Conservation (phyloP, 35 echinoderm and acorn worm species). For the Lytechinus variegatus region DNA sequence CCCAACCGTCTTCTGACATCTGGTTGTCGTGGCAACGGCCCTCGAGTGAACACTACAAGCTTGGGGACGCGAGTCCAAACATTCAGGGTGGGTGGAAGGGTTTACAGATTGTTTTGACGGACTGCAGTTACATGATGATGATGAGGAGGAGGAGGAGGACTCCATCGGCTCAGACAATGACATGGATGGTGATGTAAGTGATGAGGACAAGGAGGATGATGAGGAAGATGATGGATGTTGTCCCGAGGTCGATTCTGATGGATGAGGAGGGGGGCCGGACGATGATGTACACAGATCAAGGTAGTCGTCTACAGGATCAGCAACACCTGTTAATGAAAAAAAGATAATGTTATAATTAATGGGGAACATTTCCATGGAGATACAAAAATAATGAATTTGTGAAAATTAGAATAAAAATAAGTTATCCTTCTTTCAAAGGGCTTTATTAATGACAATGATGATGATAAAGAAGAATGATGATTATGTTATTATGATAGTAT, state of each 20-base stretch:
- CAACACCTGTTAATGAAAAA: neutral
- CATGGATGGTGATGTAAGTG: neutral
- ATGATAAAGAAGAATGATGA: no score
- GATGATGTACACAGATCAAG: slow-evolving; percentile 9
- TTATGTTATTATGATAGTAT: no score
- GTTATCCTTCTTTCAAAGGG: no score
- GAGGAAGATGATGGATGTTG: neutral
- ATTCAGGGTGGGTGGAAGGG: neutral
- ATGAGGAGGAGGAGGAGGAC: neutral
- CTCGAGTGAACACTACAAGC: neutral
- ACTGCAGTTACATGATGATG: neutral
- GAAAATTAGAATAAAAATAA: no score
- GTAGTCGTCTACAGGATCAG: slow-evolving; percentile 20
- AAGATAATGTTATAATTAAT: neutral
- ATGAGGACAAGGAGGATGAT: neutral
- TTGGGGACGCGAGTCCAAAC: neutral
- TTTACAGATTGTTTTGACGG: neutral
- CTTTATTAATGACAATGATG: no score
- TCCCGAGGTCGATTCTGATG: neutral
- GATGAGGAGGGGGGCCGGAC: neutral
- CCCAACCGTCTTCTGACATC: neutral
- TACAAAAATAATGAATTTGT: no score
- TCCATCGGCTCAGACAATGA: neutral
- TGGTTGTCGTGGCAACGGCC: neutral
- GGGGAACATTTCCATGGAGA: no score